Percentiles rank a stretch among this genome's conserved stretches.
Evolutionary conservation across 1,140 invertebrate species (phyloP).

Genomic region (Anoplolepis gracilipes): DNA sequence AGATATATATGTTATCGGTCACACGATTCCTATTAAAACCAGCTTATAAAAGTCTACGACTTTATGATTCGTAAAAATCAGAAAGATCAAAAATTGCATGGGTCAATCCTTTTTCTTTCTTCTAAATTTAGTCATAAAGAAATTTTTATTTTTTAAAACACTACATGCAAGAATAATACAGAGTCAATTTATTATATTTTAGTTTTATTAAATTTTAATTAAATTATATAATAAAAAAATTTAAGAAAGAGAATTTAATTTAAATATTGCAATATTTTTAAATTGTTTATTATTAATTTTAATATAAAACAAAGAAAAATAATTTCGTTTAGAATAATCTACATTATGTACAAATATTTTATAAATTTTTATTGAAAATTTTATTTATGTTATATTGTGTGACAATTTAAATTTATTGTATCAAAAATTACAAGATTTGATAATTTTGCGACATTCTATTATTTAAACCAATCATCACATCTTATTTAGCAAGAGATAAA

Average conservation of each 20-base stretch:
- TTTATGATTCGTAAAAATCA: not conserved
- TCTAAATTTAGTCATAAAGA: not conserved
- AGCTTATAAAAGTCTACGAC: not conserved
- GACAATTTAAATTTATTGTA: not conserved
- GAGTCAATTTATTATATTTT: not conserved
- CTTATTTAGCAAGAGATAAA: not conserved
- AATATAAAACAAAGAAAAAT: not conserved
- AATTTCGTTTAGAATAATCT: not conserved
- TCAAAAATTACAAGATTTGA: not conserved
- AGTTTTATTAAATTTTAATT: not conserved
- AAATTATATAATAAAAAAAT: not conserved
- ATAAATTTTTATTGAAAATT: too few relatives aligned
- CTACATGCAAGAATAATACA: not conserved
- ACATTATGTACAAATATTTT: not conserved
- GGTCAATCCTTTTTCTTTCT: not conserved
- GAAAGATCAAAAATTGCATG: not conserved
- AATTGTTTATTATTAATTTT: not conserved
- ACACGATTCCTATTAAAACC: conserved; percentile 3
- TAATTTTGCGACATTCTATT: not conserved
- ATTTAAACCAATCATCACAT: conserved; percentile 37
- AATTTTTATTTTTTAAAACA: not conserved
- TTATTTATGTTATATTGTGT: not conserved
- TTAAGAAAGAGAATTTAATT: not conserved
- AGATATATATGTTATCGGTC: conserved; percentile 13
- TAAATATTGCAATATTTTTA: not conserved